Conservation (phyloP, 1,140 invertebrate genomes). For the Hetaerina americana region DNA sequence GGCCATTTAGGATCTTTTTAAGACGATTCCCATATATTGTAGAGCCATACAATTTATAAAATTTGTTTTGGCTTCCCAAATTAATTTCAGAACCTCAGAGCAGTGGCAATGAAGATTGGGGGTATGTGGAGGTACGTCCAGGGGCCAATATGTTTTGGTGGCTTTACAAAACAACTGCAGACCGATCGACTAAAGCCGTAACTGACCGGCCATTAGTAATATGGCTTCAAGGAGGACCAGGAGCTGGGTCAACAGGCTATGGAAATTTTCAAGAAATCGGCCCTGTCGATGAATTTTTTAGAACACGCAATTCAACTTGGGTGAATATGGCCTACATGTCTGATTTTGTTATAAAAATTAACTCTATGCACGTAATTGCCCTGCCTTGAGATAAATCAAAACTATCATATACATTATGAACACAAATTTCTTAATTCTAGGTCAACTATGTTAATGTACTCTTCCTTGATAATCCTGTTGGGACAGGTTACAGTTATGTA, state of each 20-base stretch:
- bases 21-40: no score
- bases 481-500: slow-evolving; percentile 75
- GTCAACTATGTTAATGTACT: slow-evolving; percentile 63
- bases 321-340: slow-evolving; percentile 29
- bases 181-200: slow-evolving; percentile 32
- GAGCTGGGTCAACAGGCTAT: slow-evolving; percentile 57
- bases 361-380: no score
- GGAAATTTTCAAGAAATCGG: slow-evolving; percentile 70
- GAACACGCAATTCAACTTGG: slow-evolving; percentile 57
- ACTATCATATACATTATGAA: no score
- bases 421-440: slow-evolving; percentile 32
- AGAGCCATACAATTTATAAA: no score
- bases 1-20: no score
- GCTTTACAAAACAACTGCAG: slow-evolving; percentile 57
- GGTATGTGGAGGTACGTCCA: slow-evolving; percentile 47
- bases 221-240: slow-evolving; percentile 67
- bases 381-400: no score
- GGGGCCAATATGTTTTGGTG: slow-evolving; percentile 72
- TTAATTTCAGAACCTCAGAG: neutral
- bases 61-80: slow-evolving; percentile 70
- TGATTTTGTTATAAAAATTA: no score
- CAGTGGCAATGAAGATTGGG: slow-evolving; percentile 50
- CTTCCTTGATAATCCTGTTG: slow-evolving; percentile 81
- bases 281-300: slow-evolving; percentile 47
- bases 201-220: slow-evolving; percentile 53